Conservation (phyloP, 2,888 invertebrate genomes). For the Trachelus tabidus region DNA sequence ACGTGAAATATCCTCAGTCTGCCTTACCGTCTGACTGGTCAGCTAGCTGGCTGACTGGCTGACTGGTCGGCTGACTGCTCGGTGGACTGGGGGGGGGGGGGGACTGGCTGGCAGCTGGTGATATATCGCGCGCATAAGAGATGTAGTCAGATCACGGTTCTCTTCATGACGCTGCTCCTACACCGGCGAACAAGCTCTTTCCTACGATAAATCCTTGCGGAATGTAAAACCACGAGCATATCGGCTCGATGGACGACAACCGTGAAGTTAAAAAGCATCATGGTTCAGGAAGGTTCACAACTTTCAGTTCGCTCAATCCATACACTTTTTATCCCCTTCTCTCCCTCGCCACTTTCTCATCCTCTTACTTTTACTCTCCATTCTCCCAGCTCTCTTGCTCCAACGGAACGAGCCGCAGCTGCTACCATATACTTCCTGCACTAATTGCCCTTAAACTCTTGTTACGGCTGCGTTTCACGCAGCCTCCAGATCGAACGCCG, state of each 20-base stretch:
- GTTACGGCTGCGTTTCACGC: neutral
- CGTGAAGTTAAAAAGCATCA: neutral
- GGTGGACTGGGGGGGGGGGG: neutral
- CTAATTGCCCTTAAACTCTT: neutral
- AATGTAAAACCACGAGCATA: constrained; percentile 53
- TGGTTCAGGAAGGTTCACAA: neutral
- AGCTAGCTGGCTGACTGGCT: constrained; percentile 10
- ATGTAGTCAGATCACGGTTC: constrained; percentile 59
- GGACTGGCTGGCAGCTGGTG: constrained; percentile 28
- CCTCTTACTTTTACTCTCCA: constrained; percentile 3
- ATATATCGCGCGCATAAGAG: constrained; percentile 58
- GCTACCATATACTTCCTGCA: neutral
- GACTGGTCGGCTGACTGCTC: neutral
- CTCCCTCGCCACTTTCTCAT: neutral
- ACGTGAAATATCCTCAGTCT: constrained; percentile 15
- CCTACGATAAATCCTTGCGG: constrained; percentile 59
- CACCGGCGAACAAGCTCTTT: constrained; percentile 57
- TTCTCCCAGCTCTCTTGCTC: neutral
- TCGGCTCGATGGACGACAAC: neutral
- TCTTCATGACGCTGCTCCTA: constrained; percentile 59
- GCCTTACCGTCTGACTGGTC: constrained; percentile 10
- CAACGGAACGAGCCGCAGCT: neutral
- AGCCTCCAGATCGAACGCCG: neutral
- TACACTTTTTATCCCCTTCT: constrained; percentile 4
- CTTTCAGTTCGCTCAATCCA: constrained; percentile 3